phyloP scores from a whole-genome alignment of 2,113 vertebrate genomes.

The Triplophysa tibetana region DNA sequence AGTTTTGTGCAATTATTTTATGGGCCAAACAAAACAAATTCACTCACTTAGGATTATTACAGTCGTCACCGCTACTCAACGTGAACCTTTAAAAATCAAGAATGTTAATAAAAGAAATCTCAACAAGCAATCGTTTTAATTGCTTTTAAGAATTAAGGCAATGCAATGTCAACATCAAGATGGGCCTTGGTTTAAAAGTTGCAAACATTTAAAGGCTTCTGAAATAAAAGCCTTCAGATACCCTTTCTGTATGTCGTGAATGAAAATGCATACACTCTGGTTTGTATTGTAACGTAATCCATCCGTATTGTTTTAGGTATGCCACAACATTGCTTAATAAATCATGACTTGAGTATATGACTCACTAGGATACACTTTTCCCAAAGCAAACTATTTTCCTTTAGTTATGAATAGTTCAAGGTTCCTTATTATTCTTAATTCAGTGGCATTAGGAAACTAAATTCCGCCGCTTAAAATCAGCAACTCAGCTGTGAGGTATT shows the following conservation, averaged over 20 bases:
- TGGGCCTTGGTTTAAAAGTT: background rate
- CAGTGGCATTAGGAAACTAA: slow-evolving; percentile 7
- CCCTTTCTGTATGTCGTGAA: background rate
- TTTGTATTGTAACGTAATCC: slow-evolving; percentile 16
- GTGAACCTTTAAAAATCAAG: no score
- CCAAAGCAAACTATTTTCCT: slow-evolving; percentile 22
- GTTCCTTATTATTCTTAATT: slow-evolving; percentile 17
- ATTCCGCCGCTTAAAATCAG: background rate
- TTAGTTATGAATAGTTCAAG: slow-evolving; percentile 39
- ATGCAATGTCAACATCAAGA: background rate
- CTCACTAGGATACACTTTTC: slow-evolving; percentile 6
- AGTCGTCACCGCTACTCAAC: no score
- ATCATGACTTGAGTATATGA: slow-evolving; percentile 27
- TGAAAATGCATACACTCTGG: background rate
- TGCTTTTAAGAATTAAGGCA: no score
- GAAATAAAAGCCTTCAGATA: background rate
- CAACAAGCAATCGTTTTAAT: no score
- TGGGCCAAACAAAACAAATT: no score
- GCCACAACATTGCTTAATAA: slow-evolving; percentile 36
- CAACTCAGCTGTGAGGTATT: background rate
- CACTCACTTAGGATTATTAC: no score
- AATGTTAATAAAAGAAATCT: no score
- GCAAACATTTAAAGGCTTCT: background rate
- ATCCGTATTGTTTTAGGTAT: slow-evolving; percentile 10
- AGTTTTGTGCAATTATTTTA: no score